Evolutionary conservation across 2,797 vertebrate species (phyloP).

Genomic region (Mormyrops boulengeri): DNA sequence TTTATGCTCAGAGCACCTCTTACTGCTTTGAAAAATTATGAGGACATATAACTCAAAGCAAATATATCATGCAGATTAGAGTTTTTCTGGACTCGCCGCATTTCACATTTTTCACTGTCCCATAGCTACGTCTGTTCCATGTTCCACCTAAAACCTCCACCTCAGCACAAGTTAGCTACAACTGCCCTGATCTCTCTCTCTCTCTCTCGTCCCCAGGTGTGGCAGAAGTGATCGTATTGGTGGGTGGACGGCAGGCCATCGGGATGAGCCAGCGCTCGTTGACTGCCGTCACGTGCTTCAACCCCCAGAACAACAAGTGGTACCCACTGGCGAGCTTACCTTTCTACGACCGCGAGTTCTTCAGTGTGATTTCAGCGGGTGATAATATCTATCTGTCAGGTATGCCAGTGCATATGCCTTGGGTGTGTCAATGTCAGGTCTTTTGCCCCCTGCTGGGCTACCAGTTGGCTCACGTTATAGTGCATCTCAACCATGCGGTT

Average conservation of each 20-base stretch:
- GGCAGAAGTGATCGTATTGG: conserved; percentile 93
- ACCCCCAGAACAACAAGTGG: conserved; percentile 98
- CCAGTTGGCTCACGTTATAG: background rate
- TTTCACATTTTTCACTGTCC: background rate
- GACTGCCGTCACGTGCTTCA: conserved; percentile 93
- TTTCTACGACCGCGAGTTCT: conserved; percentile 97
- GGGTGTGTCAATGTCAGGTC: background rate
- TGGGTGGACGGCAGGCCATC: conserved; percentile 94
- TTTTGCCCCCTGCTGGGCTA: background rate
- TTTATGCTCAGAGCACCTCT: background rate
- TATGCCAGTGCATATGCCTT: conserved; percentile 49
- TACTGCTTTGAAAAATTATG: background rate
- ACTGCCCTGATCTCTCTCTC: background rate
- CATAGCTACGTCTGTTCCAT: background rate
- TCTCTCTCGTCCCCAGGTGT: conserved; percentile 68
- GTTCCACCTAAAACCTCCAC: background rate
- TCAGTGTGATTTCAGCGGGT: conserved; percentile 94
- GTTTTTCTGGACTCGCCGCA: background rate
- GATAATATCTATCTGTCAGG: conserved; percentile 99
- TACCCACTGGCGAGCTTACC: conserved; percentile 95
- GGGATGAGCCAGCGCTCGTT: conserved; percentile 95
- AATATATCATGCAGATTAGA: background rate
- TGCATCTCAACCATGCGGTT: background rate
- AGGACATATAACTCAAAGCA: background rate
- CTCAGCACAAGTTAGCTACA: background rate